phyloP scores from a whole-genome alignment of 1,140 invertebrate species.

The Goniozus legneri region DNA sequence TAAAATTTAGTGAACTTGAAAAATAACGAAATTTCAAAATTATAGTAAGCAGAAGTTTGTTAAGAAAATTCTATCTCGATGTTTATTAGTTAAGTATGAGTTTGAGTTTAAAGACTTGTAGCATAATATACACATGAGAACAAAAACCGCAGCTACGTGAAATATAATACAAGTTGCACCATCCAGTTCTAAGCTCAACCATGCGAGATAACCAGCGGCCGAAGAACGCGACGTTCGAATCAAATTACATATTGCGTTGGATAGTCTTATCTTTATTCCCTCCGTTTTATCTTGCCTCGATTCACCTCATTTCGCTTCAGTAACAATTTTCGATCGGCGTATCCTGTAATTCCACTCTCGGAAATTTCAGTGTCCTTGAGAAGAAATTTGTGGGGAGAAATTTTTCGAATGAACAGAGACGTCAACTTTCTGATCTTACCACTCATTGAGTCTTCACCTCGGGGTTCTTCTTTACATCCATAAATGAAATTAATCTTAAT shows the following conservation, averaged over 20 bases:
- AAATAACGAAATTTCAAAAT: no score
- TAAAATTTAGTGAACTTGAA: no score
- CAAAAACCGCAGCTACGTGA: constrained; percentile 51
- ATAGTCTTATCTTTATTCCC: constrained; percentile 51
- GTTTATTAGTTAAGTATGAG: no score
- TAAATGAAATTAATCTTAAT: constrained; percentile 23
- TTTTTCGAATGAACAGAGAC: no score
- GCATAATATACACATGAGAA: no score
- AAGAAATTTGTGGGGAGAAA: no score
- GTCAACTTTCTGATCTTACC: no score
- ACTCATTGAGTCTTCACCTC: no score
- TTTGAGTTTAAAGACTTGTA: no score
- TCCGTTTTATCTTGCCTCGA: constrained; percentile 34
- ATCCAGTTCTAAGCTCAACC: constrained; percentile 49
- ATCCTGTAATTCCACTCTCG: constrained; percentile 2
- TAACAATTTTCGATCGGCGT: constrained; percentile 25
- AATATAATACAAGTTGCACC: constrained; percentile 53
- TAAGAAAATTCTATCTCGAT: no score
- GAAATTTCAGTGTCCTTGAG: constrained; percentile 2
- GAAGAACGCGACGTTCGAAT: constrained; percentile 50
- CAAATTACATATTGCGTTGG: constrained; percentile 51
- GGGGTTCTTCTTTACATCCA: not conserved
- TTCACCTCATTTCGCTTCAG: constrained; percentile 44
- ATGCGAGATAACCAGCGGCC: constrained; percentile 45
- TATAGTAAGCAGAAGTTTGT: no score